Base-by-base conservation (phyloP, 2,113 vertebrate genomes). In the Fregata magnificens region DNA sequence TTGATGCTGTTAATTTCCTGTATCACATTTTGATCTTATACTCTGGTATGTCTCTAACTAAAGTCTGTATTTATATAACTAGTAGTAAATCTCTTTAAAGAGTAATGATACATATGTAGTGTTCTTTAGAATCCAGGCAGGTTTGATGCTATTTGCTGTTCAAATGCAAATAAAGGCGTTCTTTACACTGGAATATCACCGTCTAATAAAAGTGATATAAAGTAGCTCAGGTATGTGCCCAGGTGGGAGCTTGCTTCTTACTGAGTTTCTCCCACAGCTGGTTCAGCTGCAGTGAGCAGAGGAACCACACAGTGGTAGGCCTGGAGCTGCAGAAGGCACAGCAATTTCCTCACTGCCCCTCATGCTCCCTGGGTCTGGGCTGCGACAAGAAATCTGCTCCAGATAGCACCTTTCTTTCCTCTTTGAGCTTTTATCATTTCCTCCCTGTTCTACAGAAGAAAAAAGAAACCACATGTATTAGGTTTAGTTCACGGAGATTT, bases 271-370 rank as follows among this genome's bases (percentile, higher is more conserved):
- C 34, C 42, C 17, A 45, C 9, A 22, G 34, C 24, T 84, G 32
- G 7, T 77, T 84, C 32, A 44, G 19, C 16, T 66, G 56, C 34
- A 49, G 15, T 25, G 40, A 82, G 21, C 47, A 74, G 19, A 31
- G 11, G 13, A 19, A 21, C 11, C 2, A 0, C 26, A 56, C 8
- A 28, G 12, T 13, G 17, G 15, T 32, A 5, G 8, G 7, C 13
- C 40, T 44, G 1, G 0, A 21, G 72, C 18, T 32, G 20, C 7
- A 19, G 36, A 63, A 70, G 49, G 28, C n/a, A 53, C 58, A 73
- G 21, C 1, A 29, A 7, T 32, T 65, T 85, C 44, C 8, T 31
- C 8, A 19, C 36, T 55, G 65, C 13, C 40, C 13, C 13, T 87
- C 42, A 31, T 9, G 49, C 13, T 29, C 6, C 19, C 22, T 31